These are phyloP conservation scores for Dolichoris vasculosae DNA, from an alignment of 1,140 invertebrate genomes.

Conservation along the genomic window DNA sequence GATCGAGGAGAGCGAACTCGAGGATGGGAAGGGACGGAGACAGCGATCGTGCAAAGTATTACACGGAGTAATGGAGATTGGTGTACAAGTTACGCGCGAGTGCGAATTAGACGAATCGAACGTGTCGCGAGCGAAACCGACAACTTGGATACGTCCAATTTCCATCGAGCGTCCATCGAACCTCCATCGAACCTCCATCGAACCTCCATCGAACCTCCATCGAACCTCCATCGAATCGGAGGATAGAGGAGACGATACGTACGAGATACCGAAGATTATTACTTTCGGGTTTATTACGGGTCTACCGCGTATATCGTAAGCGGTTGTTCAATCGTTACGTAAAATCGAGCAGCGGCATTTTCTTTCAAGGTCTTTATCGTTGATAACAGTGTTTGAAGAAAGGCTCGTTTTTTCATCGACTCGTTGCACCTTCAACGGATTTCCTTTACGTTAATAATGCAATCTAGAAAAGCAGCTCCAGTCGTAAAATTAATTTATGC, in stretches of 20 bases:
- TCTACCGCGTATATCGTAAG: neutral
- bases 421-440: neutral
- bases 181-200: too few relatives aligned
- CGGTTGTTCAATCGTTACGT: neutral
- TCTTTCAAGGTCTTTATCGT: constrained; percentile 19
- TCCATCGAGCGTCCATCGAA: neutral
- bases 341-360: neutral
- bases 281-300: neutral
- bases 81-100: too few relatives aligned
- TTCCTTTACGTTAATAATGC: neutral
- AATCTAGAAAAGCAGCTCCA: neutral
- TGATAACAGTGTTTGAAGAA: neutral
- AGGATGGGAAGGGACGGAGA: too few relatives aligned
- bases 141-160: neutral
- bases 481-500: constrained; percentile 4
- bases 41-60: too few relatives aligned
- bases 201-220: too few relatives aligned
- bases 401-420: neutral
- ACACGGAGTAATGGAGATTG: too few relatives aligned
- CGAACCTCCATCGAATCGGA: too few relatives aligned
- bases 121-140: neutral
- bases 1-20: too few relatives aligned
- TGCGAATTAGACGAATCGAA: neutral
- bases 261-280: neutral
- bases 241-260: neutral